Base-by-base conservation (phyloP, 2,113 vertebrate genomes). In the Acanthisitta chloris region DNA sequence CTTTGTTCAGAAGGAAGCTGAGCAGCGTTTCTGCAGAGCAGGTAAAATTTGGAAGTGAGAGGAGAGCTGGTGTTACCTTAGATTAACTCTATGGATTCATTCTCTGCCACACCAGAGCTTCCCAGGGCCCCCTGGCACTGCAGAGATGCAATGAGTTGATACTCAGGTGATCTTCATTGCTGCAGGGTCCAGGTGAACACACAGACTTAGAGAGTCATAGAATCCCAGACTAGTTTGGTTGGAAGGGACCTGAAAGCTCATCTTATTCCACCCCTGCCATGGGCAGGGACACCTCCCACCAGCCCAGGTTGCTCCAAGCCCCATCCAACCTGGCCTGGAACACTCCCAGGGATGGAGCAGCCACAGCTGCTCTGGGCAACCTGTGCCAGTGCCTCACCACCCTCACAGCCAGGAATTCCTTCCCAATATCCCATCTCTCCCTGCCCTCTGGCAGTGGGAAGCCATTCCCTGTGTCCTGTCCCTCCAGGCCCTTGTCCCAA, bases 141-240 rank as follows among this genome's bases (percentile, higher is more conserved):
- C 17, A 33, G 42, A n/a, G 66, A 9, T 28, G 28, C 45, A 9
- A 3, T 34, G 1, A 26, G 10, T 10, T 11, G 34, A 13, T 59
- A 58, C 36, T 55, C 1, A 1, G 34, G 40, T 15, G 48, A 57
- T 16, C 33, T 38, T 36, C 38, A 38, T 24, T 9, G 14, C 42
- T 57, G n/a, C 43, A 38, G 40, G 29, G 29, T 73, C 49, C 45
- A 2, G 29, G 4, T 1, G 5, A 24, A 3, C 38, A 25, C n/a
- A 7, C 0, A 0, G 36, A 28, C 54, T 23, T 4, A 2, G 36
- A 21, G 45, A 9, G 1, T 23, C 40, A 1, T 28, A 58, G 26
- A 23, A n/a, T 48, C 81, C 58, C n/a, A 1, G 55, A 21, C 46
- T 5, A 14, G 3, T 40, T 65, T 15, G 69, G n/a, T 2, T 31